phyloP scores from a whole-genome alignment of 1,140 invertebrate species.

The Cyphomyrmex costatus region DNA sequence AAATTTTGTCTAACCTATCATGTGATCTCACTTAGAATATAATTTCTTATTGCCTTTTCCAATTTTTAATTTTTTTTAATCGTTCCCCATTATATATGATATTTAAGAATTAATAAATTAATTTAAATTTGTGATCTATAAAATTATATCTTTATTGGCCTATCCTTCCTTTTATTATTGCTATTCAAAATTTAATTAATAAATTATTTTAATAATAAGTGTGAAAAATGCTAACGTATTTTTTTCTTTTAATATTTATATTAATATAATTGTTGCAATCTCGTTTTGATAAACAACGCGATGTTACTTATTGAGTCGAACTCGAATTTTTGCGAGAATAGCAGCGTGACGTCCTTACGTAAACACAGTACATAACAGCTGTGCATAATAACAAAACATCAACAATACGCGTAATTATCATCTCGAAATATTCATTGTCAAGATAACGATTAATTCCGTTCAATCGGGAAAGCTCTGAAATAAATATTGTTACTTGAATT shows the following conservation, averaged over 20 bases:
- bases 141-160: too few species aligned
- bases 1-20: too few species aligned
- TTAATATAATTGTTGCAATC: not conserved
- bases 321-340: not conserved
- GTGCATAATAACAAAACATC: not conserved
- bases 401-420: not conserved
- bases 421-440: not conserved
- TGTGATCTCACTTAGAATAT: too few species aligned
- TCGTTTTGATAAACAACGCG: not conserved
- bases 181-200: too few species aligned
- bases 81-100: too few species aligned
- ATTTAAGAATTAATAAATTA: too few species aligned
- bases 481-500: not conserved
- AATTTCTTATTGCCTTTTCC: too few species aligned
- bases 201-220: not conserved
- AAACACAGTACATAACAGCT: slow-evolving; percentile 7
- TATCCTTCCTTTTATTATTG: too few species aligned
- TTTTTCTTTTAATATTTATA: not conserved
- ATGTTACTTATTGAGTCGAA: not conserved
- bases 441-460: not conserved
- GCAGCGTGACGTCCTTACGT: not conserved
- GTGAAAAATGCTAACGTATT: not conserved
- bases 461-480: not conserved
- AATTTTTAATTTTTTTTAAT: too few species aligned
- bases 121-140: too few species aligned